Evolutionary conservation across 2,113 vertebrate genomes (phyloP).

Genomic region (Lophura nycthemera): DNA sequence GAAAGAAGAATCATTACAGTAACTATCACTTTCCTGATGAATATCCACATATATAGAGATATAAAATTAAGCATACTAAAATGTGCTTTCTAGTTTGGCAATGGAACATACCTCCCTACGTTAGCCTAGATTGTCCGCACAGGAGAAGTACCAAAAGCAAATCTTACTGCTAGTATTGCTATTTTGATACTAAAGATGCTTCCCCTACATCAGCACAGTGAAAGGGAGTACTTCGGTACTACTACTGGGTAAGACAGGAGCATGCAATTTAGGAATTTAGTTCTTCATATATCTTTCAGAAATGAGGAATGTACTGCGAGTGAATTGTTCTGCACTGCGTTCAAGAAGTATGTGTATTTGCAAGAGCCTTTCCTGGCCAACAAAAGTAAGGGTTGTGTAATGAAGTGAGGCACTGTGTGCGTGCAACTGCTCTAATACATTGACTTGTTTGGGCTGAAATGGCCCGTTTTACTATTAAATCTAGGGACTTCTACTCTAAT

Average conservation of each 20-base stretch:
- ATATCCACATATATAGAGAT: background rate
- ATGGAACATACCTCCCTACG: background rate
- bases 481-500: background rate
- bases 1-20: background rate
- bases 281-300: background rate
- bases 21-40: background rate
- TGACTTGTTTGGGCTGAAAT: background rate
- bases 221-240: background rate
- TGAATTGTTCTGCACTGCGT: background rate
- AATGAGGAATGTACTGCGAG: background rate
- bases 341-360: background rate
- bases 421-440: background rate
- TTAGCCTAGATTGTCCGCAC: background rate
- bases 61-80: background rate
- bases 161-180: background rate
- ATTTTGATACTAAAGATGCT: background rate
- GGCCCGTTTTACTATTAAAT: background rate
- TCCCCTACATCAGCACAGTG: background rate
- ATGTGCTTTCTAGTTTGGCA: background rate
- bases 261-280: background rate
- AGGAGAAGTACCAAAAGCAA: background rate
- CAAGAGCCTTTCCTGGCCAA: background rate
- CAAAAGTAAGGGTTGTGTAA: background rate
- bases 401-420: background rate
- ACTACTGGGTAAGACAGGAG: background rate